Conservation (phyloP, 2,888 invertebrate genomes). For the Athrips mouffetella region DNA sequence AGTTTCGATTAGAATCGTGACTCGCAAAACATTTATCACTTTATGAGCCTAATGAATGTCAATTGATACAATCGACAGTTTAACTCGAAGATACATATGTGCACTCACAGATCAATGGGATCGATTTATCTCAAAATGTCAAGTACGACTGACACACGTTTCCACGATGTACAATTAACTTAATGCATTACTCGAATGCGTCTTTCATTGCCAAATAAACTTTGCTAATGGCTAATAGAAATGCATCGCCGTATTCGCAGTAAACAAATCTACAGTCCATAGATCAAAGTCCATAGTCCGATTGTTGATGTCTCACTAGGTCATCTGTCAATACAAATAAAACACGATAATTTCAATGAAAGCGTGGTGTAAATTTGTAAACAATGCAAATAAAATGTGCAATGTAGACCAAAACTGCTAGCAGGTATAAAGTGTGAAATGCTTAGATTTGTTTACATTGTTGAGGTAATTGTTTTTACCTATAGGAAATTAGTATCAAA, state of each 20-base stretch:
- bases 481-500: too few relatives aligned
- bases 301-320: conserved; percentile 32
- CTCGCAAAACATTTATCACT: conserved; percentile 13
- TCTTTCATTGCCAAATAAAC: not conserved
- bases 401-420: too few relatives aligned
- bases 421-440: too few relatives aligned
- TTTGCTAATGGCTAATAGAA: not conserved
- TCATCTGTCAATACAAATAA: conserved; percentile 34
- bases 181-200: conserved; percentile 1
- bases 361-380: too few relatives aligned
- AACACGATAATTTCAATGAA: not conserved
- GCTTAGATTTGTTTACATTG: too few relatives aligned
- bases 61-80: conserved; percentile 29
- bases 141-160: conserved; percentile 51
- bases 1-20: conserved; percentile 6
- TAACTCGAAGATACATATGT: conserved; percentile 28
- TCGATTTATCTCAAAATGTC: conserved; percentile 45
- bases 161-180: conserved; percentile 10
- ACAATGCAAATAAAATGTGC: too few relatives aligned
- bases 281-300: conserved; percentile 32
- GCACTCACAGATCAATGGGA: conserved; percentile 32
- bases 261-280: conserved; percentile 18
- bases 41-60: conserved; percentile 25
- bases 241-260: not conserved
- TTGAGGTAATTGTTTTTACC: too few relatives aligned